Conservation (phyloP, 2,888 invertebrate genomes). For the Andrena haemorrhoa region DNA sequence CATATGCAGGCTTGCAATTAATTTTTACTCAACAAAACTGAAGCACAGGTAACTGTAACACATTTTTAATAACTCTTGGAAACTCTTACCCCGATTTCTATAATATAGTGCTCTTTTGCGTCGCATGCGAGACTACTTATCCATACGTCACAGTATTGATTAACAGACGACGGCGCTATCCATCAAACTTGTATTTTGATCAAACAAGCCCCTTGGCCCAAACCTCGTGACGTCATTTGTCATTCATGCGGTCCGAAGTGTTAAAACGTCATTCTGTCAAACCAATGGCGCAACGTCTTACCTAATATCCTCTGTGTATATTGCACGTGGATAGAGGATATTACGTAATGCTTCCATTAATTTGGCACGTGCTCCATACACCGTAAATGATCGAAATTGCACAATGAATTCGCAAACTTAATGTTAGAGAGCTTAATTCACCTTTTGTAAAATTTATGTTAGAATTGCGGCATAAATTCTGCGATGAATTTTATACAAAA, state of each 20-base stretch:
- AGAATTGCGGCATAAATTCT: too few relatives aligned
- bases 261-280: constrained; percentile 60
- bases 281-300: constrained; percentile 58
- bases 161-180: constrained; percentile 44
- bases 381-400: constrained; percentile 18
- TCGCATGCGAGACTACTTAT: not conserved
- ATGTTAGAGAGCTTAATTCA: not conserved
- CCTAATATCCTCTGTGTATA: constrained; percentile 47
- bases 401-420: constrained; percentile 17
- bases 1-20: too few relatives aligned
- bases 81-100: not conserved
- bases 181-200: constrained; percentile 47
- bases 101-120: not conserved
- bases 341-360: constrained; percentile 51
- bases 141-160: constrained; percentile 22
- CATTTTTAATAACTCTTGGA: not conserved
- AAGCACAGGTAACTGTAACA: too few relatives aligned
- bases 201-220: constrained; percentile 33
- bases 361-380: constrained; percentile 45
- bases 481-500: too few relatives aligned
- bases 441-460: not conserved
- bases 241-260: constrained; percentile 56
- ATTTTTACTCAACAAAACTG: not conserved
- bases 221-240: constrained; percentile 57
- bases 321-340: constrained; percentile 26